Evolutionary conservation across 64 coral and sea anemone genomes (phyloP).

Genomic region (Acropora tenuis): DNA sequence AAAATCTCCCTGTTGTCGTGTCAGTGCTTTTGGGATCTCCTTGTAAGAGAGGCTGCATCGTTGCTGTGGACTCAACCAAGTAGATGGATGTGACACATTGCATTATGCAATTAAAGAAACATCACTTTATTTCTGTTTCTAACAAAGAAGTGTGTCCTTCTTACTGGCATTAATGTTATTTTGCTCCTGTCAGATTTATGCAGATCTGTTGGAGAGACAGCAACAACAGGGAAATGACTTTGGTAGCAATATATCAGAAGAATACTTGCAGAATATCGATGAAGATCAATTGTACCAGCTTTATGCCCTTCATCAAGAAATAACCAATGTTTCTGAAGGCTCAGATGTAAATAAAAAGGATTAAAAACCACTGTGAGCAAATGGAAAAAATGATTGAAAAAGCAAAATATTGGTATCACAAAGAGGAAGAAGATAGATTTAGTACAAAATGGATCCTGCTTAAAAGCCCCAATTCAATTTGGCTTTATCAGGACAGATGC

Average conservation of each 20-base stretch:
- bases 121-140: too few relatives aligned
- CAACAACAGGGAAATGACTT: conserved; percentile 15
- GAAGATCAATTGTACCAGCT: conserved; percentile 62
- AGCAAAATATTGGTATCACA: not conserved
- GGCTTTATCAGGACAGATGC: too few relatives aligned
- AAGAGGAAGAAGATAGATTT: not conserved
- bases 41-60: too few relatives aligned
- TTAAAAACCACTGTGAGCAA: not conserved
- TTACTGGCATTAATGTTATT: too few relatives aligned
- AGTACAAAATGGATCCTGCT: too few relatives aligned
- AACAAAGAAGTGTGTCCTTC: too few relatives aligned
- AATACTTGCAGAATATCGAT: conserved; percentile 20
- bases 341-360: not conserved
- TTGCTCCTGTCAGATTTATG: conserved; percentile 55
- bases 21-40: too few relatives aligned
- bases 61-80: too few relatives aligned
- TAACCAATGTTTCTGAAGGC: conserved; percentile 4
- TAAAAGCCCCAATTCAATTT: too few relatives aligned
- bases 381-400: not conserved
- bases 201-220: conserved; percentile 60
- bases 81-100: too few relatives aligned
- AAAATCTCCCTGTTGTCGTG: too few relatives aligned
- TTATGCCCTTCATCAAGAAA: conserved; percentile 55
- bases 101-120: too few relatives aligned
- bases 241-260: conserved; percentile 42